Conservation (phyloP, 2,888 invertebrate species). For the Chirona hameri region DNA sequence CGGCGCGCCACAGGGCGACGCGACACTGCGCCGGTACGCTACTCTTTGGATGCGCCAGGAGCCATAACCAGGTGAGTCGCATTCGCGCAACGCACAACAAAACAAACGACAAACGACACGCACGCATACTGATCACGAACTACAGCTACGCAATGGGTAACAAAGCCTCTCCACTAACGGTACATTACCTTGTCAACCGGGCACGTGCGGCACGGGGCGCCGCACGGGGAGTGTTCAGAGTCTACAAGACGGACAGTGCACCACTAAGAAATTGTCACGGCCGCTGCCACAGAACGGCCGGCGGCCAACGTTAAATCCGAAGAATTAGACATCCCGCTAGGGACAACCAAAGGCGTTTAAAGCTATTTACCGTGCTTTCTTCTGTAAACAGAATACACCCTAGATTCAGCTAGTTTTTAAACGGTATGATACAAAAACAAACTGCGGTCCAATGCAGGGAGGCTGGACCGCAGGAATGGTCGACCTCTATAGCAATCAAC, state of each 20-base stretch:
- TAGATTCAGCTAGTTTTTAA: conserved; percentile 23
- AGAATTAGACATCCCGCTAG: conserved; percentile 2
- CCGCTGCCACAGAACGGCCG: background rate
- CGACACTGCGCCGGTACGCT: too few relatives aligned
- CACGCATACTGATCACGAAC: background rate
- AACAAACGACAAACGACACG: background rate
- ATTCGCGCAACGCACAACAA: background rate
- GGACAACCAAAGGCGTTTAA: conserved; percentile 22
- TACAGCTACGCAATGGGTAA: background rate
- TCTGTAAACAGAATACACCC: conserved; percentile 29
- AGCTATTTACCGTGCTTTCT: conserved; percentile 28
- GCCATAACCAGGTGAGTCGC: background rate
- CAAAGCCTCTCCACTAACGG: background rate
- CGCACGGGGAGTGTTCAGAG: background rate
- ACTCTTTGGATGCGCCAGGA: conserved; percentile 23
- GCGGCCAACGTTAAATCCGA: background rate
- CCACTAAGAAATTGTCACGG: background rate
- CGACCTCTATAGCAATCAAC: background rate
- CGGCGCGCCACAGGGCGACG: background rate
- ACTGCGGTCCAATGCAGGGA: background rate
- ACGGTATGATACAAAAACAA: conserved; percentile 9
- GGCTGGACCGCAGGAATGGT: background rate
- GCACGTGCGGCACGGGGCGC: background rate
- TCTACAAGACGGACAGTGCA: conserved; percentile 5
- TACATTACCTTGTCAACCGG: conserved; percentile 5